These are phyloP conservation scores for Sinocyclocheilus anshuiensis DNA, from an alignment of 2,113 vertebrate species.

Conservation along the genomic window DNA sequence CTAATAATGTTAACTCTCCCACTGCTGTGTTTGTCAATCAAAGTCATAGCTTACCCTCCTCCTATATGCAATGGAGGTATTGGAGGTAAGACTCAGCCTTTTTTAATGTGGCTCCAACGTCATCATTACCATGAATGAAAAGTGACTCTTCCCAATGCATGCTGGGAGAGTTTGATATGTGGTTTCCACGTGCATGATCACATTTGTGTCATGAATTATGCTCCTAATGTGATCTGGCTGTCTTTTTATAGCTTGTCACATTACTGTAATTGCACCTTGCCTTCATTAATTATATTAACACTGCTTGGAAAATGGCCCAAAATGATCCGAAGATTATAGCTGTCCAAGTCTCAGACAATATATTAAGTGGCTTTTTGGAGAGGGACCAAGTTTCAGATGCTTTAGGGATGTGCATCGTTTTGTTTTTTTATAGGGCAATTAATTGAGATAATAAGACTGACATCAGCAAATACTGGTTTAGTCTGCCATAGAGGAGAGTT, in stretches of 20 bases:
- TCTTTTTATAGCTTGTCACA: constrained; percentile 58
- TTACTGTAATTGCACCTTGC: constrained; percentile 57
- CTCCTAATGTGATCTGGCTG: constrained; percentile 25
- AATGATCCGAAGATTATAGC: constrained; percentile 44
- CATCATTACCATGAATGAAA: constrained; percentile 47
- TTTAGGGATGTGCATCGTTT: constrained; percentile 19
- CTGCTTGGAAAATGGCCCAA: constrained; percentile 11
- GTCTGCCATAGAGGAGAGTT: background rate
- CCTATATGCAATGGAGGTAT: constrained; percentile 74
- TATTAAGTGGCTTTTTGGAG: constrained; percentile 51
- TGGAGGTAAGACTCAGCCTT: constrained; percentile 71
- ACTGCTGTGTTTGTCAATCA: constrained; percentile 40
- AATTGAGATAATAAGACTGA: constrained; percentile 45
- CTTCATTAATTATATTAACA: constrained; percentile 59
- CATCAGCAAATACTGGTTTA: background rate
- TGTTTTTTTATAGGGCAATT: constrained; percentile 34
- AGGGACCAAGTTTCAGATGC: constrained; percentile 28
- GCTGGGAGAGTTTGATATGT: constrained; percentile 21
- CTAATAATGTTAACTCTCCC: background rate
- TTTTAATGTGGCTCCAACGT: background rate
- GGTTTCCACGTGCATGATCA: background rate
- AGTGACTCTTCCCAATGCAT: constrained; percentile 22
- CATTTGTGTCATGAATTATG: background rate
- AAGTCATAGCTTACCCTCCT: constrained; percentile 78
- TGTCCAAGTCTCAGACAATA: constrained; percentile 24